Percentiles rank a stretch among this genome's conserved stretches.
These are phyloP conservation scores for Gymnocheta viridis DNA, from an alignment of 2,888 invertebrate species.

Conservation along the genomic window DNA sequence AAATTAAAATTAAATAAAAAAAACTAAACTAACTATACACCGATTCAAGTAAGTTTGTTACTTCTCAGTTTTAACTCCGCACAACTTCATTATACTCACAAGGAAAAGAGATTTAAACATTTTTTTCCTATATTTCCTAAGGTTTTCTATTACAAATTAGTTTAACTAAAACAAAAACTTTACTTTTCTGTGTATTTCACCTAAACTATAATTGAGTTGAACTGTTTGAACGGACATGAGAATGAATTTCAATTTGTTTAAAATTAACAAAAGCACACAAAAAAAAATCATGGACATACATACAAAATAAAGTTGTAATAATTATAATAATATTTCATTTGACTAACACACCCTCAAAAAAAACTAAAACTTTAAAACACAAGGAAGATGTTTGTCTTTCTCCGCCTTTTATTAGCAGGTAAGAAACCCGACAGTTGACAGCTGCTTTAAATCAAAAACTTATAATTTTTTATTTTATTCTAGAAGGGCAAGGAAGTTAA, in stretches of 20 bases:
- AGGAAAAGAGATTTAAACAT: background rate
- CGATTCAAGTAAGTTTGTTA: background rate
- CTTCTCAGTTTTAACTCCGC: background rate
- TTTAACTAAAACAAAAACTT: constrained; percentile 38
- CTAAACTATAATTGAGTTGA: constrained; percentile 38
- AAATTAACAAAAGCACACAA: background rate
- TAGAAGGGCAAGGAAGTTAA: background rate
- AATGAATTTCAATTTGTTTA: constrained; percentile 7
- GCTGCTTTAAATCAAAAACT: constrained; percentile 36
- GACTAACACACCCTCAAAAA: background rate
- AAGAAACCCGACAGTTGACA: constrained; percentile 22
- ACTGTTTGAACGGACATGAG: background rate
- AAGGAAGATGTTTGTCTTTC: background rate
- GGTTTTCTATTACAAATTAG: constrained; percentile 59
- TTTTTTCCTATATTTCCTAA: constrained; percentile 10
- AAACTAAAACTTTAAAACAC: background rate
- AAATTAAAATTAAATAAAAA: too few relatives aligned
- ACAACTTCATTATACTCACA: background rate
- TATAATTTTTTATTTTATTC: background rate
- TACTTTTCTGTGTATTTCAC: constrained; percentile 15
- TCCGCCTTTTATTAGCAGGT: constrained; percentile 10
- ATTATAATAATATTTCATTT: constrained; percentile 43
- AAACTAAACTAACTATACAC: too few relatives aligned
- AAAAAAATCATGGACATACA: background rate
- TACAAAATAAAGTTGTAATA: constrained; percentile 23